A percentile compares a stretch with the other conserved stretches of the same genome.
These are phyloP conservation scores for Menura novaehollandiae DNA, from an alignment of 2,113 vertebrate species.

Conservation along the genomic window DNA sequence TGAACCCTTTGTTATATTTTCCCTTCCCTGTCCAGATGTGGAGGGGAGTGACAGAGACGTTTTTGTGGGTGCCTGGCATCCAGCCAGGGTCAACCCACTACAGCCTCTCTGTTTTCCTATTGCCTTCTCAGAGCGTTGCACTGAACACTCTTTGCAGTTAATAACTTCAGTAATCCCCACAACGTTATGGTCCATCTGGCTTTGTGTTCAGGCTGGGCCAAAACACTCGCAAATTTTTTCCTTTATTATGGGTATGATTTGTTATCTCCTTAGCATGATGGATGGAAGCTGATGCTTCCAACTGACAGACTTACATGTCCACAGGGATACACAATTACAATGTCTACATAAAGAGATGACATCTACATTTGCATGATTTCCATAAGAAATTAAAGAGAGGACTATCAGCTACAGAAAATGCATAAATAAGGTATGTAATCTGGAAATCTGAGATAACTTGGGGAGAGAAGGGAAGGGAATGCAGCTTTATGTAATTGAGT, in stretches of 20 bases:
- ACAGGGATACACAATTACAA: neutral
- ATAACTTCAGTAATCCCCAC: neutral
- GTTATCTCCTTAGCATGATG: neutral
- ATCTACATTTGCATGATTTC: neutral
- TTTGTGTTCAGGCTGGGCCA: neutral
- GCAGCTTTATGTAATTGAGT: neutral
- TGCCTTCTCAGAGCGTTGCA: neutral
- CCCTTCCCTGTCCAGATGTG: neutral
- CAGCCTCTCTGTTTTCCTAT: neutral
- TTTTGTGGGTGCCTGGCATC: neutral
- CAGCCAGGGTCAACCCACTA: neutral
- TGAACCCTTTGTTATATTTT: neutral
- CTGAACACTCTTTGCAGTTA: neutral
- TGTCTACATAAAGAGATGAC: neutral
- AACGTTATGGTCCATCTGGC: neutral
- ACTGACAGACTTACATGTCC: neutral
- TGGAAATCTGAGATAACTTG: neutral
- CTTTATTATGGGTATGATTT: neutral
- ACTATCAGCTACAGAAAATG: neutral
- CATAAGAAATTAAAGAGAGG: neutral
- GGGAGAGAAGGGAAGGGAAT: neutral
- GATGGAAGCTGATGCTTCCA: neutral
- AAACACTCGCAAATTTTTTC: neutral
- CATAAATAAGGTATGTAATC: neutral
- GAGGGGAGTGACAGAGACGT: neutral